Evolutionary conservation across 2,797 vertebrate genomes (phyloP).

Genomic region (Lophotriccus pileatus): DNA sequence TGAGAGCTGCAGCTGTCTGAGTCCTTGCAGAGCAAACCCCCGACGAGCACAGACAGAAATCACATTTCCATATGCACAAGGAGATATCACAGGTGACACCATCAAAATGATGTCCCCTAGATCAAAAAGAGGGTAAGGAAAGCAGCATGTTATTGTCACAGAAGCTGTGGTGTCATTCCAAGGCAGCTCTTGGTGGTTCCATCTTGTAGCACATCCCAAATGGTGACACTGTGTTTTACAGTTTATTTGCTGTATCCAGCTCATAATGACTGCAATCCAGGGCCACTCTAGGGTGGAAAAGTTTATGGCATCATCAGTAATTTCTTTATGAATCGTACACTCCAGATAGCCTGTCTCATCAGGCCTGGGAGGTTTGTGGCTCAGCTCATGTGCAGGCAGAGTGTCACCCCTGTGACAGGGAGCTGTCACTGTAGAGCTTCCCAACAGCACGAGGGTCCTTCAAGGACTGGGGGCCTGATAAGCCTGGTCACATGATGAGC

Average conservation of each 20-base stretch:
- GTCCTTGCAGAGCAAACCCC: constrained; percentile 73
- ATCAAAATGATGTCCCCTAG: constrained; percentile 75
- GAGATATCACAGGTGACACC: constrained; percentile 72
- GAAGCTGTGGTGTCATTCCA: neutral
- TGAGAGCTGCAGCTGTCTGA: constrained; percentile 64
- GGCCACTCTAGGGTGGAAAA: neutral
- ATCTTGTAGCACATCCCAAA: neutral
- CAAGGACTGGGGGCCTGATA: neutral
- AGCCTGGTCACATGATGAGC: neutral
- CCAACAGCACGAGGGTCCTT: neutral
- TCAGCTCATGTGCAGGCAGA: neutral
- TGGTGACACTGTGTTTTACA: neutral
- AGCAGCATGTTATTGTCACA: neutral
- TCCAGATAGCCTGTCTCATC: neutral
- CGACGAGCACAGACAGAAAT: constrained; percentile 65
- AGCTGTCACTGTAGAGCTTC: neutral
- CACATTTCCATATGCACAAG: constrained; percentile 62
- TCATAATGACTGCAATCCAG: neutral
- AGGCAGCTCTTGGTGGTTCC: neutral
- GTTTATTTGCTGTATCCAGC: neutral
- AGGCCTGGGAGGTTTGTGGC: neutral
- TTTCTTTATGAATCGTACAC: neutral
- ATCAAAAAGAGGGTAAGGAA: neutral
- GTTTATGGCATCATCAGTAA: neutral
- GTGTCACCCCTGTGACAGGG: neutral